These are phyloP conservation scores for Drosophila rufa DNA, from an alignment of 1,140 invertebrate species.

Conservation along the genomic window DNA sequence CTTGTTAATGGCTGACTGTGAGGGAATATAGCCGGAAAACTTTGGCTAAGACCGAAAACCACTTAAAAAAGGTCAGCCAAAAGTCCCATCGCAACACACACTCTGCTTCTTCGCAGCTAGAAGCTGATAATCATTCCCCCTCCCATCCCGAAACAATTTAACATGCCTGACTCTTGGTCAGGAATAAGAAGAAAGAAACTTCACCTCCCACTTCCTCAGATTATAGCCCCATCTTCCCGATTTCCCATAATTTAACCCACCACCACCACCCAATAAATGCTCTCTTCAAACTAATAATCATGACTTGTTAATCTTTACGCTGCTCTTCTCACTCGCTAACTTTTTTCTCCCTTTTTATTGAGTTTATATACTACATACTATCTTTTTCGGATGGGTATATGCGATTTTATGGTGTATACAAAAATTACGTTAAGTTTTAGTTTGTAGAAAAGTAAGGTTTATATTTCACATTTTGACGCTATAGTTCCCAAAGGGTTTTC, in stretches of 20 bases:
- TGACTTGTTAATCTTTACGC: conserved; percentile 81
- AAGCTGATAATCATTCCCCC: conserved; percentile 24
- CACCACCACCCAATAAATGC: conserved; percentile 10
- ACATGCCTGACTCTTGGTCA: conserved; percentile 9
- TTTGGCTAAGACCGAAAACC: conserved; percentile 47
- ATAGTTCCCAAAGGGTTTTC: not conserved
- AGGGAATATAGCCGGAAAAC: conserved; percentile 39
- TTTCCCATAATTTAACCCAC: not conserved
- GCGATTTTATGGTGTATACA: not conserved
- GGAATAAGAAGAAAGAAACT: conserved; percentile 20
- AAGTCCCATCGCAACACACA: conserved; percentile 13
- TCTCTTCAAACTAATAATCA: conserved; percentile 74
- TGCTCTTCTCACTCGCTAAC: conserved; percentile 49
- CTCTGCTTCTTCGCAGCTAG: conserved; percentile 8
- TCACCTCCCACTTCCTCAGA: conserved; percentile 17
- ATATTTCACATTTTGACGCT: no score
- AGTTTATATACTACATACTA: not conserved
- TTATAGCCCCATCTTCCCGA: conserved; percentile 10
- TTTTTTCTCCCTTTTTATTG: conserved; percentile 18
- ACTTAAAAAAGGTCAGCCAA: conserved; percentile 51
- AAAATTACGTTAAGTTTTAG: not conserved
- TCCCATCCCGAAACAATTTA: conserved; percentile 9
- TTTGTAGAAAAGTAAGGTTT: not conserved
- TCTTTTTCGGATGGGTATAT: not conserved
- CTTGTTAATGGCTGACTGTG: conserved; percentile 19